phyloP scores from a whole-genome alignment of 37 sponge, comb jelly and placozoan genomes.

The Geodia barretti region DNA sequence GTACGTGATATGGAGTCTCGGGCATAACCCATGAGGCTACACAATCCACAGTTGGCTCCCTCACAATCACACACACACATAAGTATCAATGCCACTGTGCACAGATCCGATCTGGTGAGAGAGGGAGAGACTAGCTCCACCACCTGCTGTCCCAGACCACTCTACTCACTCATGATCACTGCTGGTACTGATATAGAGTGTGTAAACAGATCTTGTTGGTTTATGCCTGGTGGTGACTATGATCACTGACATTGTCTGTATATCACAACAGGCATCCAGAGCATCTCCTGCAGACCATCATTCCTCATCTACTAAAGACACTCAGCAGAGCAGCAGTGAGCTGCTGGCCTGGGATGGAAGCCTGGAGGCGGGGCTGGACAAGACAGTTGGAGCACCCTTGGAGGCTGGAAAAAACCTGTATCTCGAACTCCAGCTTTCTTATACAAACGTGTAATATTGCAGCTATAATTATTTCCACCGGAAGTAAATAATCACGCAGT shows the following conservation, averaged over 20 bases:
- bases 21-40: conserved; percentile 17
- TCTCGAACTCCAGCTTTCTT: conserved; percentile 4
- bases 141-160: conserved; percentile 16
- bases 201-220: background rate
- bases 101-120: conserved; percentile 4
- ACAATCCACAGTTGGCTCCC: background rate
- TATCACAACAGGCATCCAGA: conserved; percentile 4
- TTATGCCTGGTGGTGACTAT: background rate
- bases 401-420: conserved; percentile 21
- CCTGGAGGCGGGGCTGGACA: background rate
- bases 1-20: conserved; percentile 47
- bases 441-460: too few species aligned
- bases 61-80: too few species aligned
- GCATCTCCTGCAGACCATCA: background rate
- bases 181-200: conserved; percentile 2
- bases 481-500: background rate
- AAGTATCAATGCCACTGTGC: background rate
- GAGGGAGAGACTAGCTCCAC: conserved; percentile 21
- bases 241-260: background rate
- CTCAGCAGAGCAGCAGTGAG: background rate
- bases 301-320: background rate
- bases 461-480: background rate
- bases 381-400: conserved; percentile 12
- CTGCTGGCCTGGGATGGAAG: background rate
- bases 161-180: conserved; percentile 7